Evolutionary conservation across 2,888 invertebrate species (phyloP), one percentile per base, ranked within the genome.

Genomic region (Alentia gelatinosa): DNA sequence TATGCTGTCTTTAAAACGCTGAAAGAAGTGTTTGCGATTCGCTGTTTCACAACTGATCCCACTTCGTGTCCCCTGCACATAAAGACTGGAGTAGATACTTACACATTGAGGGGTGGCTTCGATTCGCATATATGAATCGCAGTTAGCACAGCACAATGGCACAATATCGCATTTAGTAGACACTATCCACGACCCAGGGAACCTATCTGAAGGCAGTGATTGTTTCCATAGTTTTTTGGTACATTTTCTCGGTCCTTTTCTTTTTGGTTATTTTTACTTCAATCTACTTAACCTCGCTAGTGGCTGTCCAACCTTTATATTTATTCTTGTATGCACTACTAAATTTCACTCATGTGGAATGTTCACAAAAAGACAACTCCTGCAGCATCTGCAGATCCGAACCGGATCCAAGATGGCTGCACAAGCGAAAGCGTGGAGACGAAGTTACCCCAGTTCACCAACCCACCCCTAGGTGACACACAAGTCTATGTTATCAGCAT

Each of bases 161-260:
- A n/a, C n/a, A n/a, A n/a, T n/a, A n/a, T n/a, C n/a, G n/a, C n/a
- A n/a, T n/a, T n/a, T 56, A 56, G 56, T 12, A 56, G 3, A n/a
- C 5, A n/a, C 3, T 12, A 56, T 56, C 3, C 56, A 56, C n/a
- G 56, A 19, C 19, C 56, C 5, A 56, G 12, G 9, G 19, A 56
- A n/a, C n/a, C 56, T n/a, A n/a, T 56, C 56, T n/a, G 56, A 56
- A 56, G 56, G 56, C 56, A 56, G 56, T 56, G 56, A n/a, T n/a
- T n/a, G n/a, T n/a, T n/a, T n/a, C n/a, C n/a, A n/a, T 56, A 56
- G 5, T 56, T 56, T 56, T 56, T 56, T 4, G 19, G 56, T 56
- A n/a, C 19, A n/a, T 56, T 56, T 56, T n/a, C n/a, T n/a, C n/a
- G n/a, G n/a, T n/a, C n/a, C 5, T 56, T 5, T 56, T n/a, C 56